phyloP scores from a whole-genome alignment of 2,797 vertebrate genomes.

The Coccyzus lansbergi region DNA sequence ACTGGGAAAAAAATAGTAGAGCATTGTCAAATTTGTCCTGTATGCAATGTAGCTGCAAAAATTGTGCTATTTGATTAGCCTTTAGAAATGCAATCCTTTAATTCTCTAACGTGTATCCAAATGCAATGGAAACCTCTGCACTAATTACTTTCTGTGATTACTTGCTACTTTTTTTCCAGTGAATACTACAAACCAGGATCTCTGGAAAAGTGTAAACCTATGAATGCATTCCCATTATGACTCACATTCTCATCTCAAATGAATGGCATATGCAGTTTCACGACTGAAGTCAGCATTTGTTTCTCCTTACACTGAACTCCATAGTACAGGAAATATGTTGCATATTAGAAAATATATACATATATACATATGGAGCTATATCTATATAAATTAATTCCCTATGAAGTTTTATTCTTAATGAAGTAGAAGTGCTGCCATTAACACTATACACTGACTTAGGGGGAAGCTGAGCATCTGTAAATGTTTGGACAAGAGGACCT shows the following conservation, averaged over 20 bases:
- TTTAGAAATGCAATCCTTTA: not conserved
- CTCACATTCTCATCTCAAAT: not conserved
- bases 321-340: not conserved
- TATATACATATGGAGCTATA: not conserved
- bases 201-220: not conserved
- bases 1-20: not conserved
- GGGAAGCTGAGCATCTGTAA: not conserved
- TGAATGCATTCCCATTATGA: slow-evolving; percentile 7
- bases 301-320: not conserved
- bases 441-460: not conserved
- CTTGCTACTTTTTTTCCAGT: not conserved
- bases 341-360: not conserved
- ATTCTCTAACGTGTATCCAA: not conserved
- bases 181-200: not conserved
- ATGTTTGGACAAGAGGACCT: not conserved
- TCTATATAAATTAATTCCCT: not conserved
- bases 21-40: not conserved
- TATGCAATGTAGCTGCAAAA: not conserved
- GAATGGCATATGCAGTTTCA: not conserved
- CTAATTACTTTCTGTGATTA: not conserved
- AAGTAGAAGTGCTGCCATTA: not conserved
- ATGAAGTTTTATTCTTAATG: not conserved
- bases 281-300: not conserved
- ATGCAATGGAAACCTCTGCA: not conserved
- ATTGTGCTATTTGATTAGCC: not conserved